Evolutionary conservation across 30 jellyfish, hydroid and myxozoan species (phyloP).

Genomic region (Hydractinia symbiolongicarpus): DNA sequence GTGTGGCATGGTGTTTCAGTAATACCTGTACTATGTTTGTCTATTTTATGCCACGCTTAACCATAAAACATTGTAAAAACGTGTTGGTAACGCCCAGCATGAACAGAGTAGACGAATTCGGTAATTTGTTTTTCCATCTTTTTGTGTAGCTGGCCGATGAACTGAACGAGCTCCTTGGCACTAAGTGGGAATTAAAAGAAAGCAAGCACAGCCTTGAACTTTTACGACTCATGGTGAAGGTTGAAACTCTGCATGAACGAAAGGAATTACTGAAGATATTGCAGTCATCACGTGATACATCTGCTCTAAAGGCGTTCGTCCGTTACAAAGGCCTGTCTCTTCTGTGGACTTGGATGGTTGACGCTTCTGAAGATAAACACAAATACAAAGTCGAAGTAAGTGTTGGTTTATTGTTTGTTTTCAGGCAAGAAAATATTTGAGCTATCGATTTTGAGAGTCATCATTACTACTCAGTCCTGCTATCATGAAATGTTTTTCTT

Average conservation of each 20-base stretch:
- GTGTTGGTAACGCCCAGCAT: too few relatives aligned
- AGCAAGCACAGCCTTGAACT: slow-evolving; percentile 60
- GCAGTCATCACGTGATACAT: slow-evolving; percentile 61
- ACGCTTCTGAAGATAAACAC: slow-evolving; percentile 46
- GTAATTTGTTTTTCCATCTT: neutral
- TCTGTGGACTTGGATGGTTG: slow-evolving; percentile 99
- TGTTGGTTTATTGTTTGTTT: neutral
- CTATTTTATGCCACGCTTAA: too few relatives aligned
- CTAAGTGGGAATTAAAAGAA: slow-evolving; percentile 33
- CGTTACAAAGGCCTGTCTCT: slow-evolving; percentile 86
- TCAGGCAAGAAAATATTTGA: neutral
- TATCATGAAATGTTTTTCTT: too few relatives aligned
- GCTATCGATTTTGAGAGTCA: neutral
- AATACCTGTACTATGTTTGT: too few relatives aligned
- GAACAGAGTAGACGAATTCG: too few relatives aligned
- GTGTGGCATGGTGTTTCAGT: too few relatives aligned
- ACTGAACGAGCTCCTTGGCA: slow-evolving; percentile 62
- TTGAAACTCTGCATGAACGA: slow-evolving; percentile 56
- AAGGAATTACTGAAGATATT: slow-evolving; percentile 45
- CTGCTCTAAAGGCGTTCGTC: slow-evolving; percentile 73
- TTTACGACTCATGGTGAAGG: slow-evolving; percentile 79
- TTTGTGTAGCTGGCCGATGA: slow-evolving; percentile 72
- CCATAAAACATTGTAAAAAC: too few relatives aligned
- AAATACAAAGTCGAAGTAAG: slow-evolving; percentile 69
- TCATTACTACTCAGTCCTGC: too few relatives aligned